Evolutionary conservation across 2,888 invertebrate species (phyloP).

Genomic region (Parapristionchus giblindavisi): DNA sequence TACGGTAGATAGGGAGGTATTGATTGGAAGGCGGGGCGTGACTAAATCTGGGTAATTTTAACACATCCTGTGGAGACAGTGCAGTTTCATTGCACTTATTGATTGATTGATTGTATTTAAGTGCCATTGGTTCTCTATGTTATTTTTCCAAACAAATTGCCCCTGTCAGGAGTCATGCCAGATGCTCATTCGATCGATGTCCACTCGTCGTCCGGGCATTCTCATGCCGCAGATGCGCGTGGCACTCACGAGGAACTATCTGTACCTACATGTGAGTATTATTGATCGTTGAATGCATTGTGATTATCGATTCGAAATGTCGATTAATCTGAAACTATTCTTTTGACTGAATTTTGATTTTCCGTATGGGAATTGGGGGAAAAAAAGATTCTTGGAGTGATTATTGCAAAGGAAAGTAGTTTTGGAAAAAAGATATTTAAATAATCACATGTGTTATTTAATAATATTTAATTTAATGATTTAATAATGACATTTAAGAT

Average conservation of each 20-base stretch:
- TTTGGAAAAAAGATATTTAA: not conserved
- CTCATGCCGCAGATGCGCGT: not conserved
- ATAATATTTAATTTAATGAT: not conserved
- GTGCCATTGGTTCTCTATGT: not conserved
- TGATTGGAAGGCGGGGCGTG: too few relatives aligned
- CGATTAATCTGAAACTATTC: not conserved
- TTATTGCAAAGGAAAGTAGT: not conserved
- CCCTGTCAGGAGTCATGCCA: not conserved
- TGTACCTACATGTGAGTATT: slow-evolving; percentile 3
- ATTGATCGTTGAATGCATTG: too few relatives aligned
- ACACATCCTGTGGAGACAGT: too few relatives aligned
- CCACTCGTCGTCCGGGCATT: not conserved
- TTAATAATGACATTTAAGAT: too few relatives aligned
- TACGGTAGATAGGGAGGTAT: too few relatives aligned
- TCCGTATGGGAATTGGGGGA: not conserved
- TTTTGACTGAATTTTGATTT: not conserved
- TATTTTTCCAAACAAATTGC: not conserved
- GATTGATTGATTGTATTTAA: not conserved
- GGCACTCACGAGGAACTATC: not conserved
- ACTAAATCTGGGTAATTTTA: too few relatives aligned
- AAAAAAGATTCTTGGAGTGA: not conserved
- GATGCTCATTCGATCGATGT: not conserved
- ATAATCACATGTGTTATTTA: not conserved
- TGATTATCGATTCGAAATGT: too few relatives aligned
- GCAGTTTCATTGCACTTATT: too few relatives aligned